These are phyloP conservation scores for Syrmaticus mikado DNA, from an alignment of 2,113 vertebrate species.

Conservation along the genomic window DNA sequence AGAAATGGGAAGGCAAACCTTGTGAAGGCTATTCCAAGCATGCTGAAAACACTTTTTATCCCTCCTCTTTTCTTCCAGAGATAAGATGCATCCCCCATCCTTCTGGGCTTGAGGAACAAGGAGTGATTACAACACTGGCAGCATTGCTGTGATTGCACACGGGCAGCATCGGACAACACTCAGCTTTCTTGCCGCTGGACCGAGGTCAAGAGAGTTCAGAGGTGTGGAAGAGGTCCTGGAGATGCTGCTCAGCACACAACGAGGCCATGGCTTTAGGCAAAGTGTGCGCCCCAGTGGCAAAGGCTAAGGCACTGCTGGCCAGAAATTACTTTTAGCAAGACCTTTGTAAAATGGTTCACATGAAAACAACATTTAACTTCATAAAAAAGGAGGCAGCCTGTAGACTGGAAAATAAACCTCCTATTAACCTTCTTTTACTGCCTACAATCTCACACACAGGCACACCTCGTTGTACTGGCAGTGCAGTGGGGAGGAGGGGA, in stretches of 20 bases:
- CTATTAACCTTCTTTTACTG: neutral
- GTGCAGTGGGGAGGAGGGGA: fast-evolving
- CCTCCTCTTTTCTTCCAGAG: fast-evolving
- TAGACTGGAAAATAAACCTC: neutral
- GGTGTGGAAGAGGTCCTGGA: fast-evolving
- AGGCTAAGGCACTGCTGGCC: neutral
- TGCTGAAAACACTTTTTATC: fast-evolving
- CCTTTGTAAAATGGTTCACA: neutral
- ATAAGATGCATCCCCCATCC: fast-evolving
- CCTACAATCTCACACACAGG: fast-evolving
- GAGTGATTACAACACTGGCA: fast-evolving
- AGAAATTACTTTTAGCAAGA: neutral
- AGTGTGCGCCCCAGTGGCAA: neutral
- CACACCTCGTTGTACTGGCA: neutral
- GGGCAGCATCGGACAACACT: neutral
- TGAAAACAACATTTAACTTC: neutral
- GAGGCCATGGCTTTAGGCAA: neutral
- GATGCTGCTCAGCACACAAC: fast-evolving
- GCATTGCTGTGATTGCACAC: fast-evolving
- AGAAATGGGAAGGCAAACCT: fast-evolving
- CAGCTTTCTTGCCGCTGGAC: neutral
- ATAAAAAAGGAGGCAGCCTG: neutral
- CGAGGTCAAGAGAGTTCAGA: neutral
- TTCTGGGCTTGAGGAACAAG: fast-evolving
- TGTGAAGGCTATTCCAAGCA: fast-evolving